Evolutionary conservation across 1,140 invertebrate species (phyloP), one percentile per base, ranked within the genome.

Genomic region (Schlechtendalia chinensis): DNA sequence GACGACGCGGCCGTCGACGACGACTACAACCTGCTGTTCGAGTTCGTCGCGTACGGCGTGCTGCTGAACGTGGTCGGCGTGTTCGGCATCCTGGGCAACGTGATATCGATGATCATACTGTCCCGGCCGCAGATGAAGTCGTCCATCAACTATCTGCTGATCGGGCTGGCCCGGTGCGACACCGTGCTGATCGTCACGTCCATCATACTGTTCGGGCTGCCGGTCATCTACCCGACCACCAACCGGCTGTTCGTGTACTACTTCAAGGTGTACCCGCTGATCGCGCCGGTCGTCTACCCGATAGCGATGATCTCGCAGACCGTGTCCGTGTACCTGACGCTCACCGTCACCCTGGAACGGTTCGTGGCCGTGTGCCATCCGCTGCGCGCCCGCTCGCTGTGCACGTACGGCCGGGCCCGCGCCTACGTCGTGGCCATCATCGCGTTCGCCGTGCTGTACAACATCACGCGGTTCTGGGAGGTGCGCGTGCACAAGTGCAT

Each of bases 321-420:
- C 56, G 95, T 94, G 45, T 96, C 95, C 22, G 94, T 97, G 63
- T 99, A 98, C 88, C 89, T 98, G 82, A 98, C 97, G 0, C 90
- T 98, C 65, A 95, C 94, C 1, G 97, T 98, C 56, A 98, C 97
- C 0, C 89, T 98, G 83, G 97, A 99, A 86, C 89, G 97, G 65
- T 98, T 96, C 87, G 93, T 98, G 58, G 97, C 96, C 1, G 97
- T 99, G 0, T 98, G 96, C 85, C 94, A 97, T 86, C 96, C 96
- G 0, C 87, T 98, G 12, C 89, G 90, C 82, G 95, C 96, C 0
- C 89, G 94, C 63, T 93, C 92, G 0, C 89, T 97, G 67, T 98
- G 96, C 86, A 98, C 96, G 0, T 96, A 96, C 83, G 91, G 93
- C 1, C 88, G 96, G 54, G 95, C 96, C 6, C 89, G 94, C 54